Evolutionary conservation across 2,888 invertebrate genomes (phyloP).

Genomic region (Gasteruption jaculator): DNA sequence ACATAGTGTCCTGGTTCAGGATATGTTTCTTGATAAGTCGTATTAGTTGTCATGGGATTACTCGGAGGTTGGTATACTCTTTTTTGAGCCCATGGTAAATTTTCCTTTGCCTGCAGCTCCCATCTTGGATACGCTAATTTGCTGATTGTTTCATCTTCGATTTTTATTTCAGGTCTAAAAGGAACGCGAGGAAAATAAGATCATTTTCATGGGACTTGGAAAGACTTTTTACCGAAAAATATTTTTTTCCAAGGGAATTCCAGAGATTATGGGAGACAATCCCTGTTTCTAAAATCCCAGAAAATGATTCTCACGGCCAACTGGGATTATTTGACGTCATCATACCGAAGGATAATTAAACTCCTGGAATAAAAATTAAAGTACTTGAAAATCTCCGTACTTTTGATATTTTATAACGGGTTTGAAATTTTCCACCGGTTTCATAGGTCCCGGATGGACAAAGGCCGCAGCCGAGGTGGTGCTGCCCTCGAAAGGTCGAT

Average conservation of each 20-base stretch:
- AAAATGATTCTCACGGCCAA: too few species aligned
- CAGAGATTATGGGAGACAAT: too few species aligned
- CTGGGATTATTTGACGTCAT: too few species aligned
- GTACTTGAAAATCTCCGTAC: constrained; percentile 22
- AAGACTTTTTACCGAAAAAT: too few species aligned
- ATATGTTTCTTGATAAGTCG: constrained; percentile 44
- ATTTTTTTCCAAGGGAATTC: too few species aligned
- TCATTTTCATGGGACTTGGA: too few species aligned
- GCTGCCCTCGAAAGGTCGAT: constrained; percentile 37
- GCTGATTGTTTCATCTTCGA: constrained; percentile 43
- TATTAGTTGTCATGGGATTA: constrained; percentile 36
- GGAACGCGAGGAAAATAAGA: too few species aligned
- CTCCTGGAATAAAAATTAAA: too few species aligned
- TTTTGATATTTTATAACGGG: constrained; percentile 35
- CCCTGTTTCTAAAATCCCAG: too few species aligned
- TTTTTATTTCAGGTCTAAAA: constrained; percentile 35
- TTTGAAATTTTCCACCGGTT: constrained; percentile 39
- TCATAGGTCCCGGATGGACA: constrained; percentile 34
- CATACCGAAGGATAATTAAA: too few species aligned
- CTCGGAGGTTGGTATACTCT: constrained; percentile 35
- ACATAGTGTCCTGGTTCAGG: constrained; percentile 43
- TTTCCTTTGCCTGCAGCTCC: constrained; percentile 33
- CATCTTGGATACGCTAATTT: constrained; percentile 45
- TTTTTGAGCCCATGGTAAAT: constrained; percentile 40
- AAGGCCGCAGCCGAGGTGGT: constrained; percentile 45